These are phyloP conservation scores for Prenolepis imparis DNA, from an alignment of 2,888 invertebrate species.

Conservation along the genomic window DNA sequence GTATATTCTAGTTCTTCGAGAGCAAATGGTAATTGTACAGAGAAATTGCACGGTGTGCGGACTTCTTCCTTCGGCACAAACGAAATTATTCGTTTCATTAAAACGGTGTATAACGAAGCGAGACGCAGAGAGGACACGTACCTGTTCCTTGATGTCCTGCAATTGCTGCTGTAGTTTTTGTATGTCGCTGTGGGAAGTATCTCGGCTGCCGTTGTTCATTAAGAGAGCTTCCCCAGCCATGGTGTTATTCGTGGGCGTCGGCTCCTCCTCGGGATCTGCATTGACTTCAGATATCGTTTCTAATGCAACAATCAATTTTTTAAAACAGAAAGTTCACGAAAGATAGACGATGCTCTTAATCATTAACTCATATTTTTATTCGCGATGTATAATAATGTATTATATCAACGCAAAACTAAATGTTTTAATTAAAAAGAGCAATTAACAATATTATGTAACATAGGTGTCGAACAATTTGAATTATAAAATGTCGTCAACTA, in stretches of 20 bases:
- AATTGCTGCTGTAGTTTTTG: slow-evolving; percentile 97
- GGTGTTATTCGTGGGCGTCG: slow-evolving; percentile 79
- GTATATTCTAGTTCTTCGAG: slow-evolving; percentile 18
- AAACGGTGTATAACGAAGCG: slow-evolving; percentile 45
- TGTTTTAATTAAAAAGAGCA: neutral
- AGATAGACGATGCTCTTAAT: neutral
- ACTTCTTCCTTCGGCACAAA: slow-evolving; percentile 52
- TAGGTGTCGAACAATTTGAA: neutral
- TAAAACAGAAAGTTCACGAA: slow-evolving; percentile 4
- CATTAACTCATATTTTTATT: slow-evolving; percentile 5
- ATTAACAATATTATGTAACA: neutral
- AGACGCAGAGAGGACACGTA: slow-evolving; percentile 82
- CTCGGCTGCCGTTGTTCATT: slow-evolving; percentile 90
- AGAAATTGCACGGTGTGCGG: slow-evolving; percentile 8
- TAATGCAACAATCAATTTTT: slow-evolving; percentile 58
- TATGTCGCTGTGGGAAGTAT: slow-evolving; percentile 92
- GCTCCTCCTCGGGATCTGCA: slow-evolving; percentile 86
- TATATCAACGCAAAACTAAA: neutral
- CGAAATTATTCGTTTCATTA: slow-evolving; percentile 57
- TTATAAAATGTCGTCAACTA: neutral
- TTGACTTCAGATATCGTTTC: slow-evolving; percentile 87
- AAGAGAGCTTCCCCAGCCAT: slow-evolving; percentile 85
- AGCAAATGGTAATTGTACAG: slow-evolving; percentile 39
- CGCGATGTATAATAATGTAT: neutral
- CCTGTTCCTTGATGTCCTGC: slow-evolving; percentile 99